phyloP scores from a whole-genome alignment of 2,113 vertebrate genomes.

The Gymnarchus niloticus region DNA sequence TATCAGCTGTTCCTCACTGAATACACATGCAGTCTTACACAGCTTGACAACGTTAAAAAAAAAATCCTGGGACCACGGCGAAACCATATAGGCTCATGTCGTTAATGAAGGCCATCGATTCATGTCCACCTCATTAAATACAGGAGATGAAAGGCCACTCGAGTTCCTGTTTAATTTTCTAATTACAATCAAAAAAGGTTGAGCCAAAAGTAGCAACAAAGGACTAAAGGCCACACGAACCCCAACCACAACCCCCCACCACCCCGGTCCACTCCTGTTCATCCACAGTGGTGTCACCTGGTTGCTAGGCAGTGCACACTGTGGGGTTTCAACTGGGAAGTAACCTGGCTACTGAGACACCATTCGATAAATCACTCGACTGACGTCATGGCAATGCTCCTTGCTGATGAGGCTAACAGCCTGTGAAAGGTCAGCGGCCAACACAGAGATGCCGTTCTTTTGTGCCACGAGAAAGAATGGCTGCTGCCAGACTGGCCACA shows the following conservation, averaged over 20 bases:
- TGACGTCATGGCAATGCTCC: neutral
- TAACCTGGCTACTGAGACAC: neutral
- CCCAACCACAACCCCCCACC: neutral
- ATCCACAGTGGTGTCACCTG: neutral
- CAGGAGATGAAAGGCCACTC: neutral
- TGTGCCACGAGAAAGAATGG: neutral
- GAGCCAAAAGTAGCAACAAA: neutral
- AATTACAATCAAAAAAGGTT: conserved; percentile 3
- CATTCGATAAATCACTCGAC: conserved; percentile 1
- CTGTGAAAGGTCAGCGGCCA: neutral
- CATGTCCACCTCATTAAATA: neutral
- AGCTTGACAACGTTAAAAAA: neutral
- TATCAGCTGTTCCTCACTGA: neutral
- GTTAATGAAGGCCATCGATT: neutral
- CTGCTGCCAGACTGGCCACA: neutral
- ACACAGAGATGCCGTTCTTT: neutral
- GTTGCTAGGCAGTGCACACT: conserved; percentile 10
- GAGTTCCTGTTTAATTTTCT: neutral
- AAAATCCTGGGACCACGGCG: too few relatives aligned
- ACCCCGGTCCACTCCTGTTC: neutral
- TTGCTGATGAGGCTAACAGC: neutral
- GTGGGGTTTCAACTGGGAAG: neutral
- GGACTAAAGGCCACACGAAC: neutral
- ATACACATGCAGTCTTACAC: neutral
- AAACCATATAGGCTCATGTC: too few relatives aligned